Evolutionary conservation across 2,888 invertebrate species (phyloP).

Genomic region (Liposcelis brunnea): DNA sequence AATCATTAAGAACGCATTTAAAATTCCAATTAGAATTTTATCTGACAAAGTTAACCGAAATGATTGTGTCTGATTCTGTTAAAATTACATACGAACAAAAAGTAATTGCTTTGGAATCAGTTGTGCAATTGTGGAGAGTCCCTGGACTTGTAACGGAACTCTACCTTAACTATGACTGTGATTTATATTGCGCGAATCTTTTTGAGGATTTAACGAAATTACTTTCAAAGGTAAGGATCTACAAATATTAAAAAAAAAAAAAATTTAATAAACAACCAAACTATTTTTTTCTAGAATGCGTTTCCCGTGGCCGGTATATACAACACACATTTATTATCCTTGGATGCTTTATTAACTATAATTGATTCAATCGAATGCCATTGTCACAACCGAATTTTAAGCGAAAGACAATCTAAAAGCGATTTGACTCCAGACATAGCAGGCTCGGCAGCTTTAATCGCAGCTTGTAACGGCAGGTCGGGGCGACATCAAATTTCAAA

Average conservation of each 20-base stretch:
- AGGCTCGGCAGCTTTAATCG: background rate
- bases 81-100: constrained; percentile 77
- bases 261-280: constrained; percentile 1
- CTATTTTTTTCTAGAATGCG: constrained; percentile 42
- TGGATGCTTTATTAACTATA: constrained; percentile 85
- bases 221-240: constrained; percentile 59
- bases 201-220: constrained; percentile 92
- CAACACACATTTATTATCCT: constrained; percentile 74
- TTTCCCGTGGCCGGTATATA: constrained; percentile 73
- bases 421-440: background rate
- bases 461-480: background rate
- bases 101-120: constrained; percentile 69
- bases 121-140: constrained; percentile 85
- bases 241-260: too few relatives aligned
- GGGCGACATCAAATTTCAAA: constrained; percentile 42
- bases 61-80: constrained; percentile 68
- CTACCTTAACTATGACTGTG: constrained; percentile 96
- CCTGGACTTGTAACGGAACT: constrained; percentile 92
- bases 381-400: constrained; percentile 30
- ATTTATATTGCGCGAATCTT: constrained; percentile 84
- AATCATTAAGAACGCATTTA: constrained; percentile 75
- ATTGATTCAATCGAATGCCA: constrained; percentile 83
- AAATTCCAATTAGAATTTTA: constrained; percentile 94
- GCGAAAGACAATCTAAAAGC: constrained; percentile 10
- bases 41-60: constrained; percentile 71